phyloP scores from a whole-genome alignment of 2,113 vertebrate species.

The Rhinichthys klamathensis region DNA sequence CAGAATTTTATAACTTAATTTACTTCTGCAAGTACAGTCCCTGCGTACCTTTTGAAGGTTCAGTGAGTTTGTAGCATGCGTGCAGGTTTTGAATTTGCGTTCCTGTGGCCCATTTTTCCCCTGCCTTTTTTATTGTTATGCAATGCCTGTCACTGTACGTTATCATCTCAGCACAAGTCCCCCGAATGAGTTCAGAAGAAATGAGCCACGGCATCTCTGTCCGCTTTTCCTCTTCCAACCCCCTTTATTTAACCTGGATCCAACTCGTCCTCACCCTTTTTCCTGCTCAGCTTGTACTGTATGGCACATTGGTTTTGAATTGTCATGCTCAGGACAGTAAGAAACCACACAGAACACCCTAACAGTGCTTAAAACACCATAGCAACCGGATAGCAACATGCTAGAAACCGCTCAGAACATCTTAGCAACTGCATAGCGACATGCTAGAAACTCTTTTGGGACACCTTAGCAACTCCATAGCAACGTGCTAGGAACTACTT shows the following conservation, averaged over 20 bases:
- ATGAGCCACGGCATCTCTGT: not conserved
- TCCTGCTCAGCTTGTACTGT: not conserved
- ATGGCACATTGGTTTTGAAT: not conserved
- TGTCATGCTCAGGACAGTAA: not conserved
- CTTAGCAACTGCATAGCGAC: not conserved
- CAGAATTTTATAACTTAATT: slow-evolving; percentile 13
- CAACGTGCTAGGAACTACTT: too few species aligned
- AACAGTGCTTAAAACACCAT: not conserved
- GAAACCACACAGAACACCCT: not conserved
- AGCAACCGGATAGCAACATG: not conserved
- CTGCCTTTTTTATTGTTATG: slow-evolving; percentile 18
- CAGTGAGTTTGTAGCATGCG: slow-evolving; percentile 14
- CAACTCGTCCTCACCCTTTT: not conserved
- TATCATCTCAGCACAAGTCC: slow-evolving; percentile 34
- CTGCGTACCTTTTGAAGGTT: not conserved
- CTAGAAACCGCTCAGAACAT: not conserved
- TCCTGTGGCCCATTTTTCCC: slow-evolving; percentile 14
- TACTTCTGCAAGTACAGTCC: not conserved
- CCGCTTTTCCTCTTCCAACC: not conserved
- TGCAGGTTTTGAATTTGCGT: slow-evolving; percentile 10
- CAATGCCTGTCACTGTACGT: slow-evolving; percentile 50
- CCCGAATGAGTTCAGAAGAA: slow-evolving; percentile 4
- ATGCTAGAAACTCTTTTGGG: not conserved
- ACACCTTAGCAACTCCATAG: too few species aligned
- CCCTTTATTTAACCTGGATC: not conserved